phyloP scores from a whole-genome alignment of 2,113 vertebrate genomes.

The Rattus rattus region DNA sequence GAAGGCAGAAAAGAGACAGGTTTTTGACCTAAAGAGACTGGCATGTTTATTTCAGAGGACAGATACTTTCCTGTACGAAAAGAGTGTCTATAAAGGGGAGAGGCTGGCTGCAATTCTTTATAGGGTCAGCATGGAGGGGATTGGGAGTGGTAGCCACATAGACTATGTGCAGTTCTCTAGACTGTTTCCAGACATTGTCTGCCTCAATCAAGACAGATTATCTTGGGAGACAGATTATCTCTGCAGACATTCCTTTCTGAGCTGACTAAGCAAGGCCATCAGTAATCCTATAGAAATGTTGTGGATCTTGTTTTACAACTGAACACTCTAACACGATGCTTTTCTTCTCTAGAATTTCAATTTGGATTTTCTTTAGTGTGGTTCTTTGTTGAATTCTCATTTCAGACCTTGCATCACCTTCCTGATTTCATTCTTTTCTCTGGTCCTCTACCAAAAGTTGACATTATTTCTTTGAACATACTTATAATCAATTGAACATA shows the following conservation, averaged over 20 bases:
- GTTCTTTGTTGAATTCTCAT: background rate
- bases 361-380: background rate
- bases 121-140: background rate
- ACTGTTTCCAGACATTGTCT: background rate
- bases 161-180: background rate
- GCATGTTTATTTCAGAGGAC: background rate
- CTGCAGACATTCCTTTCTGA: background rate
- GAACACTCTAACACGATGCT: background rate
- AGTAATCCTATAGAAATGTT: background rate
- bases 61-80: background rate
- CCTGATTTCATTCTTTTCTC: background rate
- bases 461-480: background rate
- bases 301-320: background rate
- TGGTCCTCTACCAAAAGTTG: background rate
- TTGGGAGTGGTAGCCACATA: background rate
- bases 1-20: background rate
- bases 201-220: background rate
- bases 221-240: background rate
- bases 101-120: background rate
- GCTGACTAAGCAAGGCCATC: background rate
- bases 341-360: background rate
- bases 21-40: background rate
- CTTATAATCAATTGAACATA: background rate
- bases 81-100: background rate
- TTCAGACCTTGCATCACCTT: background rate